Percentiles rank a stretch among this genome's conserved stretches.
Conservation (phyloP, 2,888 invertebrate genomes). For the Pristionchus arcanus region DNA sequence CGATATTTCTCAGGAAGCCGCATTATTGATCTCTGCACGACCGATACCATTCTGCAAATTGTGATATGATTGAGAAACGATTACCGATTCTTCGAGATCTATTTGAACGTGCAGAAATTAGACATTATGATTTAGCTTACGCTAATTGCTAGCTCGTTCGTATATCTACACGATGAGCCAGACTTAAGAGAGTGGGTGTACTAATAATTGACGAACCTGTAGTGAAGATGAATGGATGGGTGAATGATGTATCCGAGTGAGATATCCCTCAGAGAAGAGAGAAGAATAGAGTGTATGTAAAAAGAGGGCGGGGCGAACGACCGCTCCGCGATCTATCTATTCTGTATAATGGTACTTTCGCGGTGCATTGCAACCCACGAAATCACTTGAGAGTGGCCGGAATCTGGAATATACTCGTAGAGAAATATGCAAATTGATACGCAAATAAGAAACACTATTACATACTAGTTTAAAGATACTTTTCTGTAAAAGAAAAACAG, state of each 20-base stretch:
- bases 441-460: not conserved
- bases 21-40: slow-evolving; percentile 61
- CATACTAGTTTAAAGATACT: not conserved
- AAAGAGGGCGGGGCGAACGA: slow-evolving; percentile 35
- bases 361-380: not conserved
- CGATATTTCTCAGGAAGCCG: slow-evolving; percentile 62
- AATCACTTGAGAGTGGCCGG: not conserved
- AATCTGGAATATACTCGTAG: not conserved
- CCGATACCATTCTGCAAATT: slow-evolving; percentile 58
- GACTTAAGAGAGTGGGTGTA: not conserved
- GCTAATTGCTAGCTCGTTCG: slow-evolving; percentile 1
- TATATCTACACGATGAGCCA: not conserved
- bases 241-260: slow-evolving; percentile 41
- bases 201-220: slow-evolving; percentile 45
- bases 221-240: slow-evolving; percentile 32
- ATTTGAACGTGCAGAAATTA: not conserved
- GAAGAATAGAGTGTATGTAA: slow-evolving; percentile 31
- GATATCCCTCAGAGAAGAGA: slow-evolving; percentile 52
- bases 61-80: not conserved
- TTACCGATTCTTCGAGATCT: not conserved
- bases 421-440: slow-evolving; percentile 19
- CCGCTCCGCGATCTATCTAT: slow-evolving; percentile 35
- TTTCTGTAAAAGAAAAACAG: not conserved
- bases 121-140: slow-evolving; percentile 62
- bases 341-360: slow-evolving; percentile 13